Evolutionary conservation across 2,797 vertebrate genomes (phyloP).

Genomic region (Diceros bicornis): DNA sequence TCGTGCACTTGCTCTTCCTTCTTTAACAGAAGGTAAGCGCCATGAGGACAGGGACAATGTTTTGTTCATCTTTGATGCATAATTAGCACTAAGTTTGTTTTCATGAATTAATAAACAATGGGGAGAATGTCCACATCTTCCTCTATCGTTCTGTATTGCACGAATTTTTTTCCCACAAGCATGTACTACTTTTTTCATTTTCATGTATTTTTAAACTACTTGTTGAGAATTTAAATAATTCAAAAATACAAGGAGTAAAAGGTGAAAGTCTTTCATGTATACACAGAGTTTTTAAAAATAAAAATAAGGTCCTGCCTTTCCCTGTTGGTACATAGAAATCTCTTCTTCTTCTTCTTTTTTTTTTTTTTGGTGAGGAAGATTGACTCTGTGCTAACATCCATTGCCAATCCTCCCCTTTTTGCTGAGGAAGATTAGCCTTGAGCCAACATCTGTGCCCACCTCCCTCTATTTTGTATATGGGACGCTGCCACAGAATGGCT

Average conservation of each 20-base stretch:
- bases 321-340: neutral
- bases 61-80: constrained; percentile 3
- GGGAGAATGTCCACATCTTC: neutral
- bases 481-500: too few species aligned
- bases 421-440: too few species aligned
- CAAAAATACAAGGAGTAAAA: constrained; percentile 39
- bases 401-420: too few species aligned
- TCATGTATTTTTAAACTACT: constrained; percentile 64
- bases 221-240: constrained; percentile 64
- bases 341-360: too few species aligned
- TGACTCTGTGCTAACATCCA: too few species aligned
- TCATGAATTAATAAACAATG: neutral
- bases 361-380: too few species aligned
- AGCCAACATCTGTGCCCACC: too few species aligned
- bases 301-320: constrained; percentile 22
- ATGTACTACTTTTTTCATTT: constrained; percentile 49
- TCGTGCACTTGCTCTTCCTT: neutral
- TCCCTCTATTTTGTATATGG: too few species aligned
- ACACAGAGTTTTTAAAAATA: constrained; percentile 12
- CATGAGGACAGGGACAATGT: neutral
- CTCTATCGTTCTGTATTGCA: neutral
- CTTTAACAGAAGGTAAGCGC: neutral
- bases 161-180: constrained; percentile 15
- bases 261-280: neutral
- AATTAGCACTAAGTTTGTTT: constrained; percentile 19